Evolutionary conservation across 2,888 invertebrate genomes (phyloP).

Genomic region (Eupelmus urozonus): DNA sequence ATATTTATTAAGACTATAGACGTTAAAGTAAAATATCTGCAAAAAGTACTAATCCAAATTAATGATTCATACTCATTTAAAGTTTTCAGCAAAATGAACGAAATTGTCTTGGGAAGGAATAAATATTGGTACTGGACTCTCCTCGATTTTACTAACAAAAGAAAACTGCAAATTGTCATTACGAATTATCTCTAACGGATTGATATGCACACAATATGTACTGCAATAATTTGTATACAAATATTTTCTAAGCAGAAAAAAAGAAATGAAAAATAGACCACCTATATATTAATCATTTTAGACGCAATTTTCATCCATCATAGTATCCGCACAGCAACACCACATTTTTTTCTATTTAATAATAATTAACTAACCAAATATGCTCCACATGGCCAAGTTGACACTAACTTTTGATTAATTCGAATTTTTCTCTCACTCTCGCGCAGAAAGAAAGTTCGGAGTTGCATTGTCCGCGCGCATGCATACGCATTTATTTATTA

Average conservation of each 20-base stretch:
- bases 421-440: constrained; percentile 51
- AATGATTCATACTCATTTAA: no score
- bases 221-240: constrained; percentile 49
- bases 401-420: constrained; percentile 72
- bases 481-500: constrained; percentile 15
- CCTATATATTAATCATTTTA: constrained; percentile 61
- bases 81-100: constrained; percentile 21
- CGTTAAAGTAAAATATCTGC: no score
- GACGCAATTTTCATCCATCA: constrained; percentile 72
- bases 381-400: constrained; percentile 77
- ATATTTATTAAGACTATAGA: no score
- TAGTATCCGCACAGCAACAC: constrained; percentile 69
- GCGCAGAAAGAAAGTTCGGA: constrained; percentile 13
- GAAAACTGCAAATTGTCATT: constrained; percentile 49
- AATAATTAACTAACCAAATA: constrained; percentile 73
- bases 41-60: no score
- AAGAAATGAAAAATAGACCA: constrained; percentile 1
- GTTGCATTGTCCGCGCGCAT: constrained; percentile 47
- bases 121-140: constrained; percentile 51
- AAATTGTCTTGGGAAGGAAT: constrained; percentile 50
- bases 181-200: constrained; percentile 40
- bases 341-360: constrained; percentile 66
- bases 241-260: constrained; percentile 35
- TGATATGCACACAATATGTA: constrained; percentile 29
- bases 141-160: constrained; percentile 55